phyloP scores from a whole-genome alignment of 2,113 vertebrate genomes.

The Urocynchramus pylzowi region DNA sequence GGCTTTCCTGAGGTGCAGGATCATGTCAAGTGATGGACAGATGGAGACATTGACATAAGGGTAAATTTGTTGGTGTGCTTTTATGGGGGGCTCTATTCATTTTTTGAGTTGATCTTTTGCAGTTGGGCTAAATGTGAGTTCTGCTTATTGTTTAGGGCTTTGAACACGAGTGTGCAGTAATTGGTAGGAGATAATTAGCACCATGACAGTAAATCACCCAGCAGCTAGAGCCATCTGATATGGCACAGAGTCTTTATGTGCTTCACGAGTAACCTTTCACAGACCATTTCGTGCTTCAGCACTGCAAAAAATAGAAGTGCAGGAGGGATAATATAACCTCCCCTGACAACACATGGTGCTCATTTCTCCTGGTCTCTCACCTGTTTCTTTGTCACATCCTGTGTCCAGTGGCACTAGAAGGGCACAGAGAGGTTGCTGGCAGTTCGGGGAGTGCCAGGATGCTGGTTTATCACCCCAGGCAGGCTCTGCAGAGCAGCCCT shows the following conservation, averaged over 20 bases:
- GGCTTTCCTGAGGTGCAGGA: background rate
- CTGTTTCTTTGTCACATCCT: background rate
- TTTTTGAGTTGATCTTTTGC: background rate
- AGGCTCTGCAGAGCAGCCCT: background rate
- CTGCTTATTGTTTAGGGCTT: background rate
- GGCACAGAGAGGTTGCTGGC: background rate
- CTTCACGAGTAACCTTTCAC: background rate
- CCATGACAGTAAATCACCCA: background rate
- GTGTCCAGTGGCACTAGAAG: background rate
- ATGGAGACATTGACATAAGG: background rate
- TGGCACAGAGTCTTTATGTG: background rate
- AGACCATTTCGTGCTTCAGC: background rate
- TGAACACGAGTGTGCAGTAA: background rate
- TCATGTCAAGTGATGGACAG: fast-evolving
- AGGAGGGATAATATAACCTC: background rate
- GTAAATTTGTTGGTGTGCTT: background rate
- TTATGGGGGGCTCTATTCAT: fast-evolving
- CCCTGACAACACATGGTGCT: background rate
- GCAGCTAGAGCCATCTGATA: background rate
- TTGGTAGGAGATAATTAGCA: background rate
- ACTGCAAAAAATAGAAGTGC: background rate
- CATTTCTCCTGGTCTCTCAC: background rate
- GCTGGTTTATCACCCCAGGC: background rate
- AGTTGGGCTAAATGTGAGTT: background rate
- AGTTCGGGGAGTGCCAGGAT: background rate